phyloP scores from a whole-genome alignment of 1,140 invertebrate species.

The Chionoecetes opilio region DNA sequence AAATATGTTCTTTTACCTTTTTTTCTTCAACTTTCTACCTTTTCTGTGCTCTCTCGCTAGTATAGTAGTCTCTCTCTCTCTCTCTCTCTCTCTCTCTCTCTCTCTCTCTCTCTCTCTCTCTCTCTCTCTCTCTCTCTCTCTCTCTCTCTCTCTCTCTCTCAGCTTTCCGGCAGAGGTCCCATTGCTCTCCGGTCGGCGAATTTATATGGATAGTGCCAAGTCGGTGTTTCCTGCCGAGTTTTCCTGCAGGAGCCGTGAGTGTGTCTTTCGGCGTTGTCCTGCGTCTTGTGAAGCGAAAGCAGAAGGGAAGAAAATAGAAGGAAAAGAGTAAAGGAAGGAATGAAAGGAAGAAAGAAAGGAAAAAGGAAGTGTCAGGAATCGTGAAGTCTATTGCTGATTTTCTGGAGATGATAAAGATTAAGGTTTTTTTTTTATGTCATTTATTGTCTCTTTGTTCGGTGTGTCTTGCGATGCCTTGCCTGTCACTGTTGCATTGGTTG shows the following conservation, averaged over 20 bases:
- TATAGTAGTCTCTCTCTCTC: conserved; percentile 41
- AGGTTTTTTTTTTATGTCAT: neutral
- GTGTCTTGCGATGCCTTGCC: neutral
- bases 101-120: conserved; percentile 49
- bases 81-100: conserved; percentile 48
- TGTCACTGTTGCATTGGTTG: neutral
- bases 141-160: conserved; percentile 44
- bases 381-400: neutral
- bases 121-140: conserved; percentile 52
- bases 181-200: conserved; percentile 55
- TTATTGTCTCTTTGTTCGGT: neutral
- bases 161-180: conserved; percentile 40
- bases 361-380: no score
- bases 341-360: neutral
- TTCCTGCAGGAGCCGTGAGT: neutral
- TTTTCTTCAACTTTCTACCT: neutral
- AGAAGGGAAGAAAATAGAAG: neutral
- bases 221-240: neutral
- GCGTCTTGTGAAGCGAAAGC: neutral
- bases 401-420: conserved; percentile 17
- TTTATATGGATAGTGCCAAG: conserved; percentile 54
- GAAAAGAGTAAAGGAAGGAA: neutral
- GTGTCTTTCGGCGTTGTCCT: neutral
- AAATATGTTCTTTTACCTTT: neutral
- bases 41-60: neutral